A percentile compares a stretch with the other conserved stretches of the same genome.
Conservation (phyloP, 1,140 invertebrate species). For the Harpegnathos saltator region DNA sequence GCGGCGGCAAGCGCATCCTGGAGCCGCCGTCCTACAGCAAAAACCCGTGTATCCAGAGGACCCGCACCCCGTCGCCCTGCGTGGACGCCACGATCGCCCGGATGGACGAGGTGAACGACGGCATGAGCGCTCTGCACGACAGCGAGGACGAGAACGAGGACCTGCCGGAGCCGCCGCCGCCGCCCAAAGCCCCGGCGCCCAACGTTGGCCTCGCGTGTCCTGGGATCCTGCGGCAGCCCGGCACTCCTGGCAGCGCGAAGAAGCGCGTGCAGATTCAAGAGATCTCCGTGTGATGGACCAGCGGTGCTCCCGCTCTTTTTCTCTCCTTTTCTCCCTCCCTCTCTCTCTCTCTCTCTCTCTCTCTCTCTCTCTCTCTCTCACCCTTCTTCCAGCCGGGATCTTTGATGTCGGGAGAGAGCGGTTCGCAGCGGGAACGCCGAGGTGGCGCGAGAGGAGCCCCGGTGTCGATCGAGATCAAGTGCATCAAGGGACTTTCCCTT, state of each 20-base stretch:
- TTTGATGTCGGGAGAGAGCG: not conserved
- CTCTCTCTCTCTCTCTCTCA: too few species aligned
- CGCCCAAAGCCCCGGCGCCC: constrained; percentile 87
- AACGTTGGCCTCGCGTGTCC: constrained; percentile 82
- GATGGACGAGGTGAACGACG: constrained; percentile 84
- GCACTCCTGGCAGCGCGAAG: constrained; percentile 90
- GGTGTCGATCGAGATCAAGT: constrained; percentile 33
- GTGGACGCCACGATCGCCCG: constrained; percentile 86
- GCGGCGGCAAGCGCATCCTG: constrained; percentile 84
- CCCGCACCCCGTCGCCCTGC: constrained; percentile 85
- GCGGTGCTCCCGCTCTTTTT: too few species aligned
- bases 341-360: too few species aligned
- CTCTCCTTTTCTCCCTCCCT: too few species aligned
- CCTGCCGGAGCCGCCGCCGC: constrained; percentile 90
- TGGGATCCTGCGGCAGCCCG: constrained; percentile 88
- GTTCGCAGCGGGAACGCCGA: not conserved
- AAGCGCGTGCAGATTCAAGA: constrained; percentile 95
- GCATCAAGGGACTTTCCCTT: not conserved
- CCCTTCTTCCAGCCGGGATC: too few species aligned
- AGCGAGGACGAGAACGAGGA: constrained; percentile 85
- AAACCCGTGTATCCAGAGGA: constrained; percentile 84
- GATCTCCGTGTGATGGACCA: constrained; percentile 91
- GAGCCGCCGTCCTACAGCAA: constrained; percentile 86
- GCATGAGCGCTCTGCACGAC: constrained; percentile 84
- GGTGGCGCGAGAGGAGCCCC: not conserved